Base-by-base conservation (phyloP, 2,113 vertebrate genomes). In the Colaptes auratus region DNA sequence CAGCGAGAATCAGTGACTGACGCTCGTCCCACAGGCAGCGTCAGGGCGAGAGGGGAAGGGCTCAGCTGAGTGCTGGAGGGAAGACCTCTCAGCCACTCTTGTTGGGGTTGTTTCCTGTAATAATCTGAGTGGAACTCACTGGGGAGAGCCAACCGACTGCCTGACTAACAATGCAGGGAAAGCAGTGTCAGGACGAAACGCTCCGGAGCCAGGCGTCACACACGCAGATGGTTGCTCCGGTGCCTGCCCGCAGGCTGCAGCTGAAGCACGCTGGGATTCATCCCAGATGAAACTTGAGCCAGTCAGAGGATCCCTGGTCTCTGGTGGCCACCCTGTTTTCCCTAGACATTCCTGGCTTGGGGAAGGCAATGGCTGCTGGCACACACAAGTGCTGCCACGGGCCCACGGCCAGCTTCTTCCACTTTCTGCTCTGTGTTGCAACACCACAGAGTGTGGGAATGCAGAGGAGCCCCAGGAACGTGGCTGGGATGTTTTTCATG, bases 351-450 rank as follows among this genome's bases (percentile, higher is more conserved):
- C 0, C 28, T 63, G 46, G 15, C 53, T 92, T 91, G 15, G 79
- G 79, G 56, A 90, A 79, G 67, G 67, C 58, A 16, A 65, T 76
- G 66, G 31, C 36, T 86, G 7, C 48, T 95, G 80, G 76, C 69
- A 63, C 69, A 55, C 16, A 15, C 2, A 50, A 18, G 56, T 59
- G 69, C 50, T 84, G 42, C 87, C 92, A 56, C 0, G 82, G 65
- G 56, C 39, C 60, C 92, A 76, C 35, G 76, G 61, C 65, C 67
- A 94, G 52, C 14, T 82, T 94, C 89, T 83, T 83, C 89, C 93
- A 77, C 90, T 94, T 90, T 94, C 77, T 83, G 3, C 20, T 1
- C 8, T 55, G n/a, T 84, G 69, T 77, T 76, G 42, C 55, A 56
- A 69, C 61, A 73, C 21, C 0, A 2, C 24, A 4, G 76, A 25